Percentiles rank a stretch among this genome's conserved stretches.
These are phyloP conservation scores for Morone chrysops DNA, from an alignment of 2,113 vertebrate species.

Conservation along the genomic window DNA sequence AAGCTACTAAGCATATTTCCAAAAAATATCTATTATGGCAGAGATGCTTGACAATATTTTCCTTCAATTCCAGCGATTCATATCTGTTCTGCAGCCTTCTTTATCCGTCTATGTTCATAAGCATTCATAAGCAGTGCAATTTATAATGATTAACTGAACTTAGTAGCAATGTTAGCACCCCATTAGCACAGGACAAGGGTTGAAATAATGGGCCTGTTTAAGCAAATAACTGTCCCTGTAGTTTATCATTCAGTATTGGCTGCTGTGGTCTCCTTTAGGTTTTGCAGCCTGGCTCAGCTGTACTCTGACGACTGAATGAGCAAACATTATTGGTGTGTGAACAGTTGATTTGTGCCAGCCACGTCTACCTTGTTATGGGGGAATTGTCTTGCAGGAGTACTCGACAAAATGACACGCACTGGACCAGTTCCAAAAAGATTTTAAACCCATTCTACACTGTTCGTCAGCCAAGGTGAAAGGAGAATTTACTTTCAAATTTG, in stretches of 20 bases:
- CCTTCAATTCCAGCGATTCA: background rate
- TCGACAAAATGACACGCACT: conserved; percentile 21
- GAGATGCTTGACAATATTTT: background rate
- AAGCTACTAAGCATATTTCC: too few relatives aligned
- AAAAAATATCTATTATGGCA: too few relatives aligned
- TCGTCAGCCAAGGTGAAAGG: conserved; percentile 27
- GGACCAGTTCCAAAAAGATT: conserved; percentile 30
- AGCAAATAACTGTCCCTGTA: conserved; percentile 33
- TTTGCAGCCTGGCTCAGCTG: conserved; percentile 14
- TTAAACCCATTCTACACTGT: conserved; percentile 22
- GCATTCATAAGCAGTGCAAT: background rate
- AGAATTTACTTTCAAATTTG: conserved; percentile 40
- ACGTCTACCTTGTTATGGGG: conserved; percentile 19
- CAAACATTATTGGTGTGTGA: conserved; percentile 47
- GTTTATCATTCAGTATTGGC: conserved; percentile 23
- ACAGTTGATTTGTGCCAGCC: conserved; percentile 41
- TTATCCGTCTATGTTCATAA: conserved; percentile 12
- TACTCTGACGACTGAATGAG: conserved; percentile 21
- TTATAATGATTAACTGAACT: conserved; percentile 21
- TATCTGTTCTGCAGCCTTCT: background rate
- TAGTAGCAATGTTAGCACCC: conserved; percentile 1
- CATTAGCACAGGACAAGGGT: conserved; percentile 7
- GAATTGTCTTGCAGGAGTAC: conserved; percentile 28
- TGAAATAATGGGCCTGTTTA: conserved; percentile 29
- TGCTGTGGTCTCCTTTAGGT: conserved; percentile 23